Conservation (phyloP, 2,797 vertebrate genomes). For the Neostethus bicornis region DNA sequence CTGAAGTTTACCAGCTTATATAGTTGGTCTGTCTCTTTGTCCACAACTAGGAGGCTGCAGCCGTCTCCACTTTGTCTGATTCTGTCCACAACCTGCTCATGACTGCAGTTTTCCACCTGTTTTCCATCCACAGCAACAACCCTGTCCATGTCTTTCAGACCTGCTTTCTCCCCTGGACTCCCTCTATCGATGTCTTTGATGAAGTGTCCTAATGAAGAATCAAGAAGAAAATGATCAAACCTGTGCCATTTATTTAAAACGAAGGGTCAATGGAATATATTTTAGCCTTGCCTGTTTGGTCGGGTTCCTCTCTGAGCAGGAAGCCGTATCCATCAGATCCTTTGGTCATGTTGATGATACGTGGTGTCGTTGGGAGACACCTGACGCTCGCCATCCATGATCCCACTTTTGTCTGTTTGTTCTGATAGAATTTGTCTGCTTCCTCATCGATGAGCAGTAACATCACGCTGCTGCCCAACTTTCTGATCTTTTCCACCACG, state of each 20-base stretch:
- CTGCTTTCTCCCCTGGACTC: slow-evolving; percentile 84
- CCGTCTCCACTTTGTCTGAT: slow-evolving; percentile 80
- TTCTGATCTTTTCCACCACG: slow-evolving; percentile 85
- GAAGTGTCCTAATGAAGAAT: slow-evolving; percentile 79
- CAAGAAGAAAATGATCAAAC: slow-evolving; percentile 21
- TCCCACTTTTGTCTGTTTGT: slow-evolving; percentile 68
- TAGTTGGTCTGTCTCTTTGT: slow-evolving; percentile 84
- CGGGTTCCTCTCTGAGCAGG: slow-evolving; percentile 75
- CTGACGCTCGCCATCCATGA: slow-evolving; percentile 77
- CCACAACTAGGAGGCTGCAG: slow-evolving; percentile 85
- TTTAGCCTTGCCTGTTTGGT: slow-evolving; percentile 48
- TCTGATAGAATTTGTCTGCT: slow-evolving; percentile 77
- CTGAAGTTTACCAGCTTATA: slow-evolving; percentile 83
- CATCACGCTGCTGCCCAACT: slow-evolving; percentile 76
- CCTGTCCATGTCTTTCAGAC: slow-evolving; percentile 85
- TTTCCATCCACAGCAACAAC: slow-evolving; percentile 87
- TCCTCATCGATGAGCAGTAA: slow-evolving; percentile 87
- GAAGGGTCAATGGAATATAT: background rate
- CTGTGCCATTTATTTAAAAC: background rate
- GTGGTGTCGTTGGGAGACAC: slow-evolving; percentile 84
- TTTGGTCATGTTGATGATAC: slow-evolving; percentile 79
- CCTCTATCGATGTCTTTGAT: slow-evolving; percentile 84
- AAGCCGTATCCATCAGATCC: slow-evolving; percentile 87
- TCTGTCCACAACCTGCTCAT: slow-evolving; percentile 84
- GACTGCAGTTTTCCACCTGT: slow-evolving; percentile 78